phyloP scores from a whole-genome alignment of 2,113 vertebrate genomes.

The Setophaga kirtlandii region DNA sequence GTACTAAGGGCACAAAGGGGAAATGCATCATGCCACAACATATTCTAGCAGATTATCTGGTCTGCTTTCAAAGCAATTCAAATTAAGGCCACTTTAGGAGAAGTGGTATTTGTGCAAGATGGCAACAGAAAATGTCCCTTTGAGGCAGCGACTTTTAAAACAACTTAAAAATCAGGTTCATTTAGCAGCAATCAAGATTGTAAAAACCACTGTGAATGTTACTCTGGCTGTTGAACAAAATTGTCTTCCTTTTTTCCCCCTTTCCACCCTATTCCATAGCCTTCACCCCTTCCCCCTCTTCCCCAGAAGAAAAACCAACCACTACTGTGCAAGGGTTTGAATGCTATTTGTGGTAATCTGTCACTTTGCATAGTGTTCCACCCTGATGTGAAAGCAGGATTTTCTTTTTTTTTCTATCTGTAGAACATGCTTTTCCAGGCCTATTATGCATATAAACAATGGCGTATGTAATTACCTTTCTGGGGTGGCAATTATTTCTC shows the following conservation, averaged over 20 bases:
- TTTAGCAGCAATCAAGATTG: conserved; percentile 13
- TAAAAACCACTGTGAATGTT: conserved; percentile 1
- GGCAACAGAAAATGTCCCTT: conserved; percentile 50
- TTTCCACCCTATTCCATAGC: not conserved
- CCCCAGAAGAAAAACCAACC: conserved; percentile 47
- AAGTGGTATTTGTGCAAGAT: conserved; percentile 36
- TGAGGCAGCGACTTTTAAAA: conserved; percentile 55
- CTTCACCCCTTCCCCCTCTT: conserved; percentile 12
- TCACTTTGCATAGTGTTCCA: conserved; percentile 67
- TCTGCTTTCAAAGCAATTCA: conserved; percentile 57
- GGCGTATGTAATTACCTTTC: conserved; percentile 80
- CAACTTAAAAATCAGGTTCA: conserved; percentile 39
- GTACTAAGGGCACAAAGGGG: conserved; percentile 35
- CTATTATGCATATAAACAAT: conserved; percentile 81
- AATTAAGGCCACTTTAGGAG: conserved; percentile 59
- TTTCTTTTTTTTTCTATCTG: conserved; percentile 54
- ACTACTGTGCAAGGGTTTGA: conserved; percentile 52
- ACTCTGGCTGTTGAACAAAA: conserved; percentile 16
- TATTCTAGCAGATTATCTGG: conserved; percentile 16
- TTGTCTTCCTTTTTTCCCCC: not conserved
- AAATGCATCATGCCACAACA: not conserved
- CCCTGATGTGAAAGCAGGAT: conserved; percentile 68
- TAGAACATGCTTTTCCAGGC: conserved; percentile 72
- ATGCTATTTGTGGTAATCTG: conserved; percentile 71
- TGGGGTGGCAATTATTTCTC: conserved; percentile 77